These are phyloP conservation scores for Antheraea mylitta DNA, from an alignment of 1,140 invertebrate species.

Conservation along the genomic window DNA sequence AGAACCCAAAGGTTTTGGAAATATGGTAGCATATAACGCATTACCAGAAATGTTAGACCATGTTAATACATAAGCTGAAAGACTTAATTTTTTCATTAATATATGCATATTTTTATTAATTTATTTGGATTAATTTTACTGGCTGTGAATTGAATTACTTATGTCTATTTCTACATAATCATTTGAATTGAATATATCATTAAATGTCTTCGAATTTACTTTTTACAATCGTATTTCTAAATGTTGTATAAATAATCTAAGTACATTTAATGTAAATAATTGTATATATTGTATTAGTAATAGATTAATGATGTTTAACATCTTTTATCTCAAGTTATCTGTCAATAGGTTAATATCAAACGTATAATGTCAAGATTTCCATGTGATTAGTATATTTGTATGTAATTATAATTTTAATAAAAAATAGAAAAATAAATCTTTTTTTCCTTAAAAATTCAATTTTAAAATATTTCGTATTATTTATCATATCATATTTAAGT, in stretches of 20 bases:
- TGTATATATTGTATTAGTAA: slow-evolving; percentile 48
- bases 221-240: neutral
- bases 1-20: slow-evolving; percentile 67
- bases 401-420: slow-evolving; percentile 66
- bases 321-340: slow-evolving; percentile 65
- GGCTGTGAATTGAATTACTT: slow-evolving; percentile 42
- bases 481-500: too few relatives aligned
- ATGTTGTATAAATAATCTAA: slow-evolving; percentile 29
- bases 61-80: slow-evolving; percentile 49
- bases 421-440: slow-evolving; percentile 32
- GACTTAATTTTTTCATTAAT: slow-evolving; percentile 26
- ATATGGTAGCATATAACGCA: slow-evolving; percentile 76
- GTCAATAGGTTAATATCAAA: slow-evolving; percentile 69
- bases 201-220: slow-evolving; percentile 11
- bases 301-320: slow-evolving; percentile 56
- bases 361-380: slow-evolving; percentile 58
- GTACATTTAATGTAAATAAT: slow-evolving; percentile 13
- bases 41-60: slow-evolving; percentile 74
- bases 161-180: slow-evolving; percentile 9
- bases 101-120: slow-evolving; percentile 11
- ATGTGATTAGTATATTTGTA: slow-evolving; percentile 74
- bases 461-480: neutral
- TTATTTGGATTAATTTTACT: slow-evolving; percentile 35
- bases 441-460: neutral
- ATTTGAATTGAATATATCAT: slow-evolving; percentile 13